Evolutionary conservation across 1,140 invertebrate genomes (phyloP).

Genomic region (Aradophagus sp.): DNA sequence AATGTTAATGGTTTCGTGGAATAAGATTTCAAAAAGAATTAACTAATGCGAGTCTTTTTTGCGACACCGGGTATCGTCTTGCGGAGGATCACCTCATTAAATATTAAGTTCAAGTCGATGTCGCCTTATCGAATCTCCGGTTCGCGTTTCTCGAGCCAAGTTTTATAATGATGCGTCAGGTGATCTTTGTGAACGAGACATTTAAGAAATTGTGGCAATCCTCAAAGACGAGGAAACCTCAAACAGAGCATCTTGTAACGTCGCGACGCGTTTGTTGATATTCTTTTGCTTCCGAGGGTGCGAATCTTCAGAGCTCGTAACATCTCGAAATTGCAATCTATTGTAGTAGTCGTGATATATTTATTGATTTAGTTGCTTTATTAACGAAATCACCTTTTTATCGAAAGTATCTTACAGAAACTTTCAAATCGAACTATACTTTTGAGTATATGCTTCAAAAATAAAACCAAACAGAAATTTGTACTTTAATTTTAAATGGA

Average conservation of each 20-base stretch:
- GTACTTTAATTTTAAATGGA: too few species aligned
- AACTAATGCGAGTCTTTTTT: conserved; percentile 66
- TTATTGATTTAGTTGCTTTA: too few species aligned
- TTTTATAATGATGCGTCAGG: conserved; percentile 66
- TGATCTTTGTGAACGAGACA: conserved; percentile 70
- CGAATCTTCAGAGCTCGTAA: too few species aligned
- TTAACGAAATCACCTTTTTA: too few species aligned
- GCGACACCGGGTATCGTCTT: conserved; percentile 38
- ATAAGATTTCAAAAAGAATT: conserved; percentile 73
- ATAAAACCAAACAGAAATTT: too few species aligned
- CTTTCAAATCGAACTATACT: too few species aligned
- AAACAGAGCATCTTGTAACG: conserved; percentile 28
- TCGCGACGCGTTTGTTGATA: conserved; percentile 36
- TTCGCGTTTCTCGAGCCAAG: conserved; percentile 39
- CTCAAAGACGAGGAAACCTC: conserved; percentile 50
- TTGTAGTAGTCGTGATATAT: too few species aligned
- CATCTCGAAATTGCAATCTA: too few species aligned
- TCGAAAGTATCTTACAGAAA: too few species aligned
- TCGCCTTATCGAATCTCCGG: conserved; percentile 25
- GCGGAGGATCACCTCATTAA: conserved; percentile 65
- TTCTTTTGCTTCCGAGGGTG: conserved; percentile 9
- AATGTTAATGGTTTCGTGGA: conserved; percentile 68
- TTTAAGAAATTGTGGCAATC: conserved; percentile 73
- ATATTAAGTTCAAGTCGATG: conserved; percentile 67
- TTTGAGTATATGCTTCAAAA: too few species aligned